These are phyloP conservation scores for Spondyliosoma cantharus DNA, from an alignment of 2,797 vertebrate genomes.

Conservation along the genomic window DNA sequence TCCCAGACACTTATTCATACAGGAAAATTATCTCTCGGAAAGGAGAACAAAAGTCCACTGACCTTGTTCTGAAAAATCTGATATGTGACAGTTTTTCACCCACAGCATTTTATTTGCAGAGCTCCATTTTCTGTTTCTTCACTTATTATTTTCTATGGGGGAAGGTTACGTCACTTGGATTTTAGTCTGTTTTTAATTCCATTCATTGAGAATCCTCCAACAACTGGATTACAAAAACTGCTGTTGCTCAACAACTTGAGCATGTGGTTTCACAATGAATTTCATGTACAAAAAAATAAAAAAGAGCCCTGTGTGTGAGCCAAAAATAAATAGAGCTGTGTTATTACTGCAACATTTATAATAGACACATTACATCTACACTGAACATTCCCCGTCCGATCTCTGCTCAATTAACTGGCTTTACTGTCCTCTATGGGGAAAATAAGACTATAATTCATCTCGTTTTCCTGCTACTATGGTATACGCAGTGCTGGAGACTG, in stretches of 20 bases:
- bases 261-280: not conserved
- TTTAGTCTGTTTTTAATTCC: not conserved
- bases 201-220: not conserved
- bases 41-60: not conserved
- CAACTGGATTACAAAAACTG: not conserved
- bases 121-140: not conserved
- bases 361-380: conserved; percentile 13
- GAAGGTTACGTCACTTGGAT: not conserved
- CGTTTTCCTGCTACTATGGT: not conserved
- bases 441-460: conserved; percentile 22
- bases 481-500: conserved; percentile 10
- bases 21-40: conserved; percentile 30
- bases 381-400: conserved; percentile 24
- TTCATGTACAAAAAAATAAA: not conserved
- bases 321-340: conserved; percentile 6
- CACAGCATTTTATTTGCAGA: not conserved
- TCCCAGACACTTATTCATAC: conserved; percentile 35
- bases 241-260: not conserved
- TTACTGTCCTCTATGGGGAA: conserved; percentile 13
- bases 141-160: not conserved
- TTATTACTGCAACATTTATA: conserved; percentile 32
- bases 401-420: conserved; percentile 33
- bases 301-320: not conserved
- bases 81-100: not conserved
- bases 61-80: not conserved